phyloP scores from a whole-genome alignment of 2,113 vertebrate genomes.

The Semicossyphus pulcher region DNA sequence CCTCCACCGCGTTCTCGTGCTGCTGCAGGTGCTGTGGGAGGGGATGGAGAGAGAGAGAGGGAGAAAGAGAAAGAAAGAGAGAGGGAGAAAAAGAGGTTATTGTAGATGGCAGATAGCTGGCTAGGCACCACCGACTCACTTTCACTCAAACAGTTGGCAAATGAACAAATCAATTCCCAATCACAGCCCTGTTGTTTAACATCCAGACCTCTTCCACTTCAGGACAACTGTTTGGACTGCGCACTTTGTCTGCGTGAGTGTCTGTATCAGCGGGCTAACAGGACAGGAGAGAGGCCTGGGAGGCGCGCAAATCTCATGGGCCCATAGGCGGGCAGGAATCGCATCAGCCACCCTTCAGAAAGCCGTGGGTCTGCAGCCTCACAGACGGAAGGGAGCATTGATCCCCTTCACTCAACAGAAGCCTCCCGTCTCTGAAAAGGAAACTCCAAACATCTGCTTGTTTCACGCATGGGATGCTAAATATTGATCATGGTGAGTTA shows the following conservation, averaged over 20 bases:
- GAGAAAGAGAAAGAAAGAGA: slow-evolving; percentile 24
- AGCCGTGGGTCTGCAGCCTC: slow-evolving; percentile 59
- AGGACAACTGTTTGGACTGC: slow-evolving; percentile 78
- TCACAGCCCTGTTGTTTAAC: slow-evolving; percentile 84
- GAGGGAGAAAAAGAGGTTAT: slow-evolving; percentile 70
- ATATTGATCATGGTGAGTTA: slow-evolving; percentile 93
- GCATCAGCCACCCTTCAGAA: slow-evolving; percentile 75
- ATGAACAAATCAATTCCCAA: slow-evolving; percentile 86
- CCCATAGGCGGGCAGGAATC: slow-evolving; percentile 56
- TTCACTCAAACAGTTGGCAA: slow-evolving; percentile 82
- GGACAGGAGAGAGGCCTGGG: slow-evolving; percentile 74
- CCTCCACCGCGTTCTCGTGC: slow-evolving; percentile 93
- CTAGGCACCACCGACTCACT: slow-evolving; percentile 77
- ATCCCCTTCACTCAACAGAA: slow-evolving; percentile 90
- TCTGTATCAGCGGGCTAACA: slow-evolving; percentile 77
- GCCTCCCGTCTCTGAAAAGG: slow-evolving; percentile 85
- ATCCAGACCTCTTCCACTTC: slow-evolving; percentile 78
- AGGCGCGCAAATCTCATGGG: slow-evolving; percentile 71
- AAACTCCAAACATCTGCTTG: slow-evolving; percentile 97
- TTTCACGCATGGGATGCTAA: slow-evolving; percentile 96
- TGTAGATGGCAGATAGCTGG: slow-evolving; percentile 74
- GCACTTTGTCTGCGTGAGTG: slow-evolving; percentile 69
- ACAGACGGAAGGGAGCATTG: slow-evolving; percentile 85
- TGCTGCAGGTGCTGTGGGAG: slow-evolving; percentile 95
- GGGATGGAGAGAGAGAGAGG: slow-evolving; percentile 42